phyloP scores from a whole-genome alignment of 2,797 vertebrate genomes.

The Momotus momota region DNA sequence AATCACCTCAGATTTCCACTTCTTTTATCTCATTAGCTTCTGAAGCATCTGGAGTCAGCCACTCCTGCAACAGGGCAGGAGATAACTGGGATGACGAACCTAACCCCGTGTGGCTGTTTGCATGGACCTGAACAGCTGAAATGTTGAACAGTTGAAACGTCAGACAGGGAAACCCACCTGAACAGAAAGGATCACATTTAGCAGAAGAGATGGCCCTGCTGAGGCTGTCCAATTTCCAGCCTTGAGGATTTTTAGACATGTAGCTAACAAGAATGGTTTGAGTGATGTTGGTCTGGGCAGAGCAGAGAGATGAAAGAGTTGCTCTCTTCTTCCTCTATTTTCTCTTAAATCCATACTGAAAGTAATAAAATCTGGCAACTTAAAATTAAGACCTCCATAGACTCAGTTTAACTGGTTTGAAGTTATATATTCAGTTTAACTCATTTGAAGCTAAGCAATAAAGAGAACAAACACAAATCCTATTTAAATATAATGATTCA shows the following conservation, averaged over 20 bases:
- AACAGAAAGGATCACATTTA: not conserved
- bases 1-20: not conserved
- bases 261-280: not conserved
- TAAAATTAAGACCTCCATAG: not conserved
- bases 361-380: not conserved
- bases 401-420: not conserved
- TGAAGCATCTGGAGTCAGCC: not conserved
- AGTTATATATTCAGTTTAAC: not conserved
- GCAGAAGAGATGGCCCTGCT: accelerated
- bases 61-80: not conserved
- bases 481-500: not conserved
- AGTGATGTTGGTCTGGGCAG: not conserved
- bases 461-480: not conserved
- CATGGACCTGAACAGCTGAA: not conserved
- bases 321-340: not conserved
- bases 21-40: not conserved
- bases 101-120: not conserved
- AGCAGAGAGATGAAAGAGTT: not conserved
- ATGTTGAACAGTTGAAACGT: not conserved
- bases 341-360: not conserved
- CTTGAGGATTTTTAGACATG: not conserved
- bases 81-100: not conserved
- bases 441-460: not conserved
- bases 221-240: not conserved
- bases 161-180: not conserved